Conservation (phyloP, 1,140 invertebrate species). For the Pseudobourletiella spinata region DNA sequence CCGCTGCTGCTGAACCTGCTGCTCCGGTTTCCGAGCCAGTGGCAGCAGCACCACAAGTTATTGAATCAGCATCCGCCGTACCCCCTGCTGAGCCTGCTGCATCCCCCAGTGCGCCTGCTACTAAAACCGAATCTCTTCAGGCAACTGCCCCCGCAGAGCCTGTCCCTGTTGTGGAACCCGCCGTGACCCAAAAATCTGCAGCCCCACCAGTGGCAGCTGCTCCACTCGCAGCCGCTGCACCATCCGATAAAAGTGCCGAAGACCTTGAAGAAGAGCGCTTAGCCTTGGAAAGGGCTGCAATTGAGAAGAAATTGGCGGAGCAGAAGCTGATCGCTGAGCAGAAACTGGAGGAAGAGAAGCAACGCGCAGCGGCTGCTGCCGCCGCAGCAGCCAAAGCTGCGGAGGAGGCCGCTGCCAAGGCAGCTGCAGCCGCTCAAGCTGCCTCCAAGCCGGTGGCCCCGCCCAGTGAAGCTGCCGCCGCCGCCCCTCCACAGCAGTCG, state of each 20-base stretch:
- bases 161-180: conserved; percentile 27
- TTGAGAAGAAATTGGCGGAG: conserved; percentile 32
- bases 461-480: conserved; percentile 31
- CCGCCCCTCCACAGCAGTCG: conserved; percentile 36
- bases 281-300: conserved; percentile 18
- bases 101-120: conserved; percentile 6
- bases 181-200: background rate
- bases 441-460: conserved; percentile 17
- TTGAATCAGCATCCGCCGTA: background rate
- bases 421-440: background rate
- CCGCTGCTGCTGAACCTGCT: background rate
- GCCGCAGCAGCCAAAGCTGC: conserved; percentile 24
- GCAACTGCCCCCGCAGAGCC: conserved; percentile 40
- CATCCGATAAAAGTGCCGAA: conserved; percentile 1
- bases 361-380: conserved; percentile 8
- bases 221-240: background rate
- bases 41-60: background rate
- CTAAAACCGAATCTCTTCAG: conserved; percentile 35
- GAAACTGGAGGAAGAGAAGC: conserved; percentile 26
- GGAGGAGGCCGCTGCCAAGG: conserved; percentile 3
- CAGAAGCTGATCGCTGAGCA: conserved; percentile 30
- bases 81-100: background rate
- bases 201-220: background rate
- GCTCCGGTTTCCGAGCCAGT: background rate
- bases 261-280: conserved; percentile 19